A percentile compares a stretch with the other conserved stretches of the same genome.
These are phyloP conservation scores for Apodemia mormo DNA, from an alignment of 2,888 invertebrate genomes.

Conservation along the genomic window DNA sequence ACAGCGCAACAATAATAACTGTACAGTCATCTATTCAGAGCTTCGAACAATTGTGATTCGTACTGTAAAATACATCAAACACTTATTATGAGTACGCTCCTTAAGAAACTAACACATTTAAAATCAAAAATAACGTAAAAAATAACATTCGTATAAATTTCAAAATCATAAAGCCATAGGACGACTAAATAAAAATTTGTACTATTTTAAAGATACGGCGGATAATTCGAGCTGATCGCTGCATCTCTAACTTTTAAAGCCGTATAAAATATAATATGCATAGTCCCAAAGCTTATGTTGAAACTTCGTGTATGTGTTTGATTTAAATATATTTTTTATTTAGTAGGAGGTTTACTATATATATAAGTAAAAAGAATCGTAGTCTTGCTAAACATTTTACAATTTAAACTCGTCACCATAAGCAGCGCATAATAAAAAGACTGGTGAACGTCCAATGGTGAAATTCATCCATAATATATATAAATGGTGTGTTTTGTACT, in stretches of 20 bases:
- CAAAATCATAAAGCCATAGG: conserved; percentile 59
- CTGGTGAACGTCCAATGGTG: no score
- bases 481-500: no score
- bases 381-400: no score
- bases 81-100: neutral
- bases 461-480: no score
- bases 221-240: conserved; percentile 3
- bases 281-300: neutral
- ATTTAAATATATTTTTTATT: neutral
- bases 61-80: neutral
- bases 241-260: conserved; percentile 7
- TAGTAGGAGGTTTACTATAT: neutral
- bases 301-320: neutral
- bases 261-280: neutral
- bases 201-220: conserved; percentile 45
- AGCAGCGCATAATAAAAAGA: no score
- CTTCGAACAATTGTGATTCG: neutral
- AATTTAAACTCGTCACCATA: no score
- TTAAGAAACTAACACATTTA: conserved; percentile 27
- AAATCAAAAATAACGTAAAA: conserved; percentile 30
- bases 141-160: conserved; percentile 44
- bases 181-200: conserved; percentile 70
- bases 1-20: neutral
- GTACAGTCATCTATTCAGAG: neutral
- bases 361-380: no score